A percentile compares a stretch with the other conserved stretches of the same genome.
Evolutionary conservation across 2,888 invertebrate species (phyloP).

Genomic region (Tuta absoluta): DNA sequence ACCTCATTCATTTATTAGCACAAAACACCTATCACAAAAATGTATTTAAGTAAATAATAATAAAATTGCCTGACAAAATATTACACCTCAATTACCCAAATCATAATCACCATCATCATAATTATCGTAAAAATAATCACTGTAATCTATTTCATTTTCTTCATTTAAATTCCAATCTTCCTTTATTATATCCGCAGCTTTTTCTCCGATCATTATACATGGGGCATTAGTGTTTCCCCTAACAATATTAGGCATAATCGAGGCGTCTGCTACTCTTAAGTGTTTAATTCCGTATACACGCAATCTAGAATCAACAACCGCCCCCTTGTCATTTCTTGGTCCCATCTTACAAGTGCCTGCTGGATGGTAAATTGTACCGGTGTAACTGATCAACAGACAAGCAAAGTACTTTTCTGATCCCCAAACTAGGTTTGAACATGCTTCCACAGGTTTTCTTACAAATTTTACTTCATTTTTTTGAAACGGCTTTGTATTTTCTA

Average conservation of each 20-base stretch:
- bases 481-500: slow-evolving; percentile 81
- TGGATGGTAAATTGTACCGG: slow-evolving; percentile 75
- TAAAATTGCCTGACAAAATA: not conserved
- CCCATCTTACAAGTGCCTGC: slow-evolving; percentile 71
- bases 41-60: not conserved
- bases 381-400: slow-evolving; percentile 84
- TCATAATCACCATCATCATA: not conserved
- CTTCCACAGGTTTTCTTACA: slow-evolving; percentile 78
- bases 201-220: slow-evolving; percentile 91
- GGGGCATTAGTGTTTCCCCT: slow-evolving; percentile 92
- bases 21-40: not conserved
- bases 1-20: not conserved
- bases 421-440: slow-evolving; percentile 78
- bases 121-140: not conserved
- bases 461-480: slow-evolving; percentile 76
- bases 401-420: slow-evolving; percentile 83
- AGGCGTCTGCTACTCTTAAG: slow-evolving; percentile 88
- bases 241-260: slow-evolving; percentile 89
- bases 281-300: slow-evolving; percentile 62
- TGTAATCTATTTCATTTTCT: slow-evolving; percentile 4
- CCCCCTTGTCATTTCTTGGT: slow-evolving; percentile 58
- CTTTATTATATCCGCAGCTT: slow-evolving; percentile 64
- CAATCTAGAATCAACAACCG: slow-evolving; percentile 61
- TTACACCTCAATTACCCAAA: too few relatives aligned
- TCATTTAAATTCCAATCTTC: slow-evolving; percentile 53